phyloP scores from a whole-genome alignment of 2,113 vertebrate species.

The Mesocricetus auratus region DNA sequence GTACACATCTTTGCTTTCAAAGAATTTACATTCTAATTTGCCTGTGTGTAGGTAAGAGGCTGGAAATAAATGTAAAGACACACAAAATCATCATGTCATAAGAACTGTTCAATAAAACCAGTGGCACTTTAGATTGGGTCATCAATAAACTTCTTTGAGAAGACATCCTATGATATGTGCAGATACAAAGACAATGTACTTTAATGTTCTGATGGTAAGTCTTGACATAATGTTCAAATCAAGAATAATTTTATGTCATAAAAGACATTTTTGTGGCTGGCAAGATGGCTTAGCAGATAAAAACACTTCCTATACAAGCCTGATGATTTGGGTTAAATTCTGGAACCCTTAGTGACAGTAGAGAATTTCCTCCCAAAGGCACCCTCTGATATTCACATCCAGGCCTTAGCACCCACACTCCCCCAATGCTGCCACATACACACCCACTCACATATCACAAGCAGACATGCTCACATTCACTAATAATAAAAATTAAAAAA shows the following conservation, averaged over 20 bases:
- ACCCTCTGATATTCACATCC: not conserved
- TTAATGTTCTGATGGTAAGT: not conserved
- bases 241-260: conserved; percentile 11
- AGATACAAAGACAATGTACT: not conserved
- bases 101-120: conserved; percentile 19
- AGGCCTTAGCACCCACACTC: not conserved
- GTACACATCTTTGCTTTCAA: not conserved
- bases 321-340: not conserved
- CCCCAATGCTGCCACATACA: not conserved
- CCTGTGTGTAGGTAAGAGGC: not conserved
- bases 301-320: not conserved
- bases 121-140: not conserved
- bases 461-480: not conserved
- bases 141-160: not conserved
- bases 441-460: not conserved
- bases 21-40: not conserved
- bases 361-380: not conserved
- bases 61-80: conserved; percentile 26
- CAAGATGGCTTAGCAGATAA: not conserved
- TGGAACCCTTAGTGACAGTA: too few species aligned
- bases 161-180: conserved; percentile 22
- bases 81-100: not conserved
- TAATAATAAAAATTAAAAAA: not conserved
- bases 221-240: conserved; percentile 15
- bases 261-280: conserved; percentile 23